These are phyloP conservation scores for Thalassoma bifasciatum DNA, from an alignment of 2,113 vertebrate genomes.

Conservation along the genomic window DNA sequence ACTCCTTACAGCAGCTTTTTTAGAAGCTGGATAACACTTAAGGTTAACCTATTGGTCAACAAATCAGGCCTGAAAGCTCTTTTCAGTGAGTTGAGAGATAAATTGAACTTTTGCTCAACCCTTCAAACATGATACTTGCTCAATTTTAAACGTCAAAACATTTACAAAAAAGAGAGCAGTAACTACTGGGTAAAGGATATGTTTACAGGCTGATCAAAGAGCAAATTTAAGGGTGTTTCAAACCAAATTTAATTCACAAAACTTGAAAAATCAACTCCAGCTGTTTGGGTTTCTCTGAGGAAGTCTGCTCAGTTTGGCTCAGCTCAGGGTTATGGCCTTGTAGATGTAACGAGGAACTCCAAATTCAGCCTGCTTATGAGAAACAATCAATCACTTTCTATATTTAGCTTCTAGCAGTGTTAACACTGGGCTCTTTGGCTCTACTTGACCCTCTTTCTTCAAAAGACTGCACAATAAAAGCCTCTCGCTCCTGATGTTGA, in stretches of 20 bases:
- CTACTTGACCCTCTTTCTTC: background rate
- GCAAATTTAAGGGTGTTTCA: constrained; percentile 22
- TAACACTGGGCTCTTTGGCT: background rate
- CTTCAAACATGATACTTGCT: constrained; percentile 2
- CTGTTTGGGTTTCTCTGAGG: background rate
- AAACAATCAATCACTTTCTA: too few relatives aligned
- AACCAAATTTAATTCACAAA: constrained; percentile 22
- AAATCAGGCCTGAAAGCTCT: background rate
- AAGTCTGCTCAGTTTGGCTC: background rate
- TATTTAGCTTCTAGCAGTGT: background rate
- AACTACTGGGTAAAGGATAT: constrained; percentile 19
- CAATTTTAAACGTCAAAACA: constrained; percentile 3
- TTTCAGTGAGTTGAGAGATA: constrained; percentile 4
- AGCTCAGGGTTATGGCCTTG: background rate
- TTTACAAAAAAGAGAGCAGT: constrained; percentile 18
- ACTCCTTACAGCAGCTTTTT: background rate
- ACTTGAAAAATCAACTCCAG: background rate
- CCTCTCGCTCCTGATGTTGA: background rate
- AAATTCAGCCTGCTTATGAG: too few relatives aligned
- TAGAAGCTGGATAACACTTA: background rate
- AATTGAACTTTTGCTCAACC: constrained; percentile 15
- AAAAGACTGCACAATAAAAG: background rate
- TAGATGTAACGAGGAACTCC: background rate
- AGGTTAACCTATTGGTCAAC: background rate
- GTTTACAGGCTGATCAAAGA: constrained; percentile 34